phyloP scores from a whole-genome alignment of 1,140 invertebrate species.

The Sitodiplosis mosellana region DNA sequence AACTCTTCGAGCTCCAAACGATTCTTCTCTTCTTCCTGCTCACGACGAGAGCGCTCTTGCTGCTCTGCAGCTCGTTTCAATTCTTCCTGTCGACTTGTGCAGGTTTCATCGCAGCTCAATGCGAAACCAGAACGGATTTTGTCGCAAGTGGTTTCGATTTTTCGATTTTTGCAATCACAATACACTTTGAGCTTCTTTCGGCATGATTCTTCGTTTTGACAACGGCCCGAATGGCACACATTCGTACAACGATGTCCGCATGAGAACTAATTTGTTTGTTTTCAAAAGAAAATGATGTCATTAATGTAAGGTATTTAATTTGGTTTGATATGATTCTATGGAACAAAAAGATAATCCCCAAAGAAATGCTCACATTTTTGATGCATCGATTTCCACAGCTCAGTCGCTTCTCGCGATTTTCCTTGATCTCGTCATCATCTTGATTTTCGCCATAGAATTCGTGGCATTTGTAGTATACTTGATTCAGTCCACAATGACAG shows the following conservation, averaged over 20 bases:
- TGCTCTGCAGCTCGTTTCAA: conserved; percentile 24
- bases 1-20: conserved; percentile 49
- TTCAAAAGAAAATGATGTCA: no score
- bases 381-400: conserved; percentile 56
- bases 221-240: conserved; percentile 58
- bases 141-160: conserved; percentile 55
- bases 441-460: conserved; percentile 35
- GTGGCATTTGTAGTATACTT: conserved; percentile 51
- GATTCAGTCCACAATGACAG: conserved; percentile 64
- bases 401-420: conserved; percentile 12
- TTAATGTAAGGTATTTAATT: no score
- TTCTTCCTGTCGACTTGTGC: conserved; percentile 29
- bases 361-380: conserved; percentile 42
- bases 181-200: conserved; percentile 51
- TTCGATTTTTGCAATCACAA: conserved; percentile 49
- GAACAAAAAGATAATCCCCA: no score
- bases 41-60: conserved; percentile 29
- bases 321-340: no score
- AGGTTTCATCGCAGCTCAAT: conserved; percentile 38
- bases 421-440: conserved; percentile 26
- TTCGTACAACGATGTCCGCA: conserved; percentile 60
- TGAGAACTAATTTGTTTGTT: conserved; percentile 36
- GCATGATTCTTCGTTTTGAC: conserved; percentile 46
- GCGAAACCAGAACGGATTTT: conserved; percentile 31
- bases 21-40: conserved; percentile 43